Conservation (phyloP, 2,113 vertebrate genomes). For the Zingel zingel region DNA sequence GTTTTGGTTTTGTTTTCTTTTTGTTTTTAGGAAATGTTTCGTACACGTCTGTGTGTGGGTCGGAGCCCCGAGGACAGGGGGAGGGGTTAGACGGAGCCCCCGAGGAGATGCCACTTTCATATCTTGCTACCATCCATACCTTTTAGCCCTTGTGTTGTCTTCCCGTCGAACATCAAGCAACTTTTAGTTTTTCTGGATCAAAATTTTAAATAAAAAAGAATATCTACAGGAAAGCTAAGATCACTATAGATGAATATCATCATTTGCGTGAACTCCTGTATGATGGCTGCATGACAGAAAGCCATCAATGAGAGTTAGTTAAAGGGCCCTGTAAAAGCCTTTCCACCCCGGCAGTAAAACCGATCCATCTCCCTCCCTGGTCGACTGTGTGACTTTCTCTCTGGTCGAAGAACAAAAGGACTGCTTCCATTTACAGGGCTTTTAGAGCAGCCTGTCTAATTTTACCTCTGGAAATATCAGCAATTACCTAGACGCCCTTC, state of each 20-base stretch:
- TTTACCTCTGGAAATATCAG: conserved; percentile 53
- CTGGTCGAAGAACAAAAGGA: conserved; percentile 50
- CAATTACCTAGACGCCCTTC: conserved; percentile 37
- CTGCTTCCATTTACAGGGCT: conserved; percentile 52
- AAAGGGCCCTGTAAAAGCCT: conserved; percentile 59
- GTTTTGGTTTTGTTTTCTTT: too few species aligned
- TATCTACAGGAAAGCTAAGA: conserved; percentile 5
- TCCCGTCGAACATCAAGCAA: too few species aligned
- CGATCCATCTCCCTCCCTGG: conserved; percentile 21
- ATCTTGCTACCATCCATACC: too few species aligned
- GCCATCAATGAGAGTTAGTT: conserved; percentile 39
- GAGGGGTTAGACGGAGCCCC: too few species aligned
- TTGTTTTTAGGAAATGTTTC: too few species aligned
- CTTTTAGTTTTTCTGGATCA: too few species aligned
- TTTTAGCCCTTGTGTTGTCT: too few species aligned
- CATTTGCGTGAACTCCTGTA: conserved; percentile 20
- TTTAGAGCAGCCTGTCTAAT: conserved; percentile 50
- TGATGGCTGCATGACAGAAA: conserved; percentile 39
- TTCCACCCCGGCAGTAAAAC: conserved; percentile 36
- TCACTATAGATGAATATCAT: conserved; percentile 35
- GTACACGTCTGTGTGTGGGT: too few species aligned
- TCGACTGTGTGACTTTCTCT: conserved; percentile 52
- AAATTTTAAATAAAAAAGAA: conserved; percentile 44
- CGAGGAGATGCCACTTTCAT: too few species aligned
- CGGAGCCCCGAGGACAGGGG: too few species aligned